Base-by-base conservation (phyloP, 2,113 vertebrate species). In the Eupsittula cactorum region DNA sequence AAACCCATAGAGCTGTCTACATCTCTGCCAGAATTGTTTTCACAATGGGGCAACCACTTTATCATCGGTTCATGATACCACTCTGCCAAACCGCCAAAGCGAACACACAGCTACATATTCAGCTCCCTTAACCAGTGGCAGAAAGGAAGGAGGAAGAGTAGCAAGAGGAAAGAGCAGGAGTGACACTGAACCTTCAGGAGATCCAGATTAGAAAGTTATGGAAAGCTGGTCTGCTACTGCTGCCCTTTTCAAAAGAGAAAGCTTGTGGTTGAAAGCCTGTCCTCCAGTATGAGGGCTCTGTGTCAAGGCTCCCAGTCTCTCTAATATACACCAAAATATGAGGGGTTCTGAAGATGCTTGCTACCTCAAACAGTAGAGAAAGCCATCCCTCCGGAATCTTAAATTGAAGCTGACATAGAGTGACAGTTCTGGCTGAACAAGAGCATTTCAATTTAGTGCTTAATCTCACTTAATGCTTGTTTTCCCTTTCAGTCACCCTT, bases 401-500 rank as follows among this genome's bases (percentile, higher is more conserved):
- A 73, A 88, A 86, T 0, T 86, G 83, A 95, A 91, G 62, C 90
- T 93, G 80, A 93, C 60, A 82, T 29, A 88, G 50, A 94, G 8
- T 13, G 69, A 87, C 59, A 65, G 70, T 39, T 52, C 13, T 94
- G 81, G 69, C 52, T 82, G 81, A 91, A 93, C 35, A 65, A 81
- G 35, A 82, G 19, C 31, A 39, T 94, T 95, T 94, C 88, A 82
- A 50, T 93, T 86, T 90, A 86, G 88, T 33, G 21, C 39, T 75
- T 96, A 91, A 95, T 91, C 95, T 93, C 19, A 1, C 83, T 82
- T 93, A 95, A 92, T 83, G 83, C 86, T 70, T 60, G n/a, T 55
- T 90, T 88, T 96, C 88, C 94, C 92, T 93, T 94, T 95, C 76
- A 91, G 88, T 79, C 74, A 86, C 63, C 80, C 57, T 91, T 87